Evolutionary conservation across 2,113 vertebrate genomes (phyloP).

Genomic region (Ammospiza caudacuta): DNA sequence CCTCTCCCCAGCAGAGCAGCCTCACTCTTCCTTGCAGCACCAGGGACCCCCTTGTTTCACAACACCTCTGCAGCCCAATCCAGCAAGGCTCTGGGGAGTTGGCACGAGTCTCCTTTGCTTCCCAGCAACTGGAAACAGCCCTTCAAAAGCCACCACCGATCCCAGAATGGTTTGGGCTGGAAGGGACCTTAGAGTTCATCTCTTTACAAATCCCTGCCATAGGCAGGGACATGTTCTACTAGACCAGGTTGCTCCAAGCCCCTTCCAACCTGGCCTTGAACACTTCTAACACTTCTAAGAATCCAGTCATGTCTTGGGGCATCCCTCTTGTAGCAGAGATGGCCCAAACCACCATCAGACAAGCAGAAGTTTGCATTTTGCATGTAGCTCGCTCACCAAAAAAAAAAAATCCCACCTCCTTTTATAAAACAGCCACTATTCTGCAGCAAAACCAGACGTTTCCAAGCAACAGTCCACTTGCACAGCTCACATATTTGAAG

Average conservation of each 20-base stretch:
- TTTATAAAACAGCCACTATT: not conserved
- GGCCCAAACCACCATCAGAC: not conserved
- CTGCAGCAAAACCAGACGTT: not conserved
- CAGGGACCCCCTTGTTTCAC: not conserved
- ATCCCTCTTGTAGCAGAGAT: not conserved
- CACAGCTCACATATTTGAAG: not conserved
- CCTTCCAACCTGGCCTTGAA: not conserved
- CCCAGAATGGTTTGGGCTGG: not conserved
- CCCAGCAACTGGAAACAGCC: not conserved
- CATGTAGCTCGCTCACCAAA: not conserved
- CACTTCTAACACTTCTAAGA: not conserved
- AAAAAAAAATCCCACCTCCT: not conserved
- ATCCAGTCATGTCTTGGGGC: not conserved
- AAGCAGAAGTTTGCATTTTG: not conserved
- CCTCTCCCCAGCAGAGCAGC: not conserved
- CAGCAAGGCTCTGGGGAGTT: not conserved
- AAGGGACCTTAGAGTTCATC: not conserved
- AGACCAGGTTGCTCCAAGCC: not conserved
- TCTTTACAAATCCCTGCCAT: not conserved
- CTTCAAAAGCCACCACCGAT: not conserved
- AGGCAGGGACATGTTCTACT: not conserved
- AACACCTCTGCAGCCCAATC: not conserved
- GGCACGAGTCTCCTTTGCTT: accelerated
- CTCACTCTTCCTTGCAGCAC: not conserved
- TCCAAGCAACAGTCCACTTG: not conserved